Base-by-base conservation (phyloP, 1,140 invertebrate genomes). In the Acromyrmex echinatior region DNA sequence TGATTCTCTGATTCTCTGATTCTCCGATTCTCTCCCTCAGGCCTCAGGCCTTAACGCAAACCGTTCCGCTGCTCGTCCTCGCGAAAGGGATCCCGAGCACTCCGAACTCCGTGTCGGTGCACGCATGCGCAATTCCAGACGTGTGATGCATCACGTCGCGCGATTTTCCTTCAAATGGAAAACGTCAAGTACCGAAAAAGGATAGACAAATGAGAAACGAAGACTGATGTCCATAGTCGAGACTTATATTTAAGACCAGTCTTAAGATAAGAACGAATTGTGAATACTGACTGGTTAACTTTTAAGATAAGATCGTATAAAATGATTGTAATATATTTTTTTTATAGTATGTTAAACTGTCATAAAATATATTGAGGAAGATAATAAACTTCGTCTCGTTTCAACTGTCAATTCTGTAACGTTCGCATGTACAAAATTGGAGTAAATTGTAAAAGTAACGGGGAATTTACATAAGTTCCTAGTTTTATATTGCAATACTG, bases 21-120 rank as follows among this genome's bases (percentile, higher is more conserved):
- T 84, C 28, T 31, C 25, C 2, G 35, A 39, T 39, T 84, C 80
- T 74, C 53, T 51, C 49, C 56, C 91, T 89, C 86, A 9, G 16
- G 25, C 49, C 16, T 73, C 39, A 1, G 2, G 28, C 28, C 28
- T 39, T 28, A 58, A 25, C 73, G n/a, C 53, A 6, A n/a, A 60
- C 65, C 71, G 28, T 58, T 87, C 87, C 91, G 35, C 56, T 63
- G 28, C 63, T 56, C 86, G 71, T 84, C 70, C 62, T 86, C 87
- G 87, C 87, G 84, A 81, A 60, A 60, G 62, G 84, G 84, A 39
- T 21, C 25, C 25, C 28, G 31, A 35, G 31, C 31, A 35, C 31
- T 35, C 31, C 31, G 31, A 31, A 3, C 28, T 31, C 28, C 28
- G 28, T 31, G 28, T 31, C 31, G 49, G 31, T 16, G 5, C 66